Conservation (phyloP, 1,140 invertebrate species). For the Dendrolimus kikuchii region DNA sequence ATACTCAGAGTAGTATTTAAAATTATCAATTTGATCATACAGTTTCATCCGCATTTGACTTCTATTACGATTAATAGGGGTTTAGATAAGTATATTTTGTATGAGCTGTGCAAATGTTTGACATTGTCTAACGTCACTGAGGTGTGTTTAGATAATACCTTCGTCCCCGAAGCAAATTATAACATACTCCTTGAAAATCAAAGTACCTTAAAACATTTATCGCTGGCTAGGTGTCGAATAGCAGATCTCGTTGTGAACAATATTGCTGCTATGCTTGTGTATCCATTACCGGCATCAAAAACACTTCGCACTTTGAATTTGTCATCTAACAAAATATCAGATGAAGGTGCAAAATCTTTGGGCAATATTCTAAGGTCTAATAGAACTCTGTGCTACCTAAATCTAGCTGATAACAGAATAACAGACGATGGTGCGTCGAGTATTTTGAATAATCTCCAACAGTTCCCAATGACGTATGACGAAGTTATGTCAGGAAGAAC, state of each 20-base stretch:
- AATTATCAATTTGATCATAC: constrained; percentile 29
- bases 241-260: constrained; percentile 30
- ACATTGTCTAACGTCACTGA: constrained; percentile 32
- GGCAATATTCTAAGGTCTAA: constrained; percentile 37
- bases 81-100: constrained; percentile 21
- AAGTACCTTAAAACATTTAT: constrained; percentile 27
- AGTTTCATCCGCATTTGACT: constrained; percentile 25
- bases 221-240: constrained; percentile 39
- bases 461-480: constrained; percentile 27
- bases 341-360: constrained; percentile 32
- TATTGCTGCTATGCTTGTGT: constrained; percentile 22
- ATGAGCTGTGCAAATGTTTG: constrained; percentile 36
- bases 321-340: constrained; percentile 44
- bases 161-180: constrained; percentile 36
- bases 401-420: constrained; percentile 39
- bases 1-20: constrained; percentile 32
- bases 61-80: constrained; percentile 31
- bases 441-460: constrained; percentile 26
- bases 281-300: constrained; percentile 34
- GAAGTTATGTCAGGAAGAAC: constrained; percentile 25
- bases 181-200: constrained; percentile 27
- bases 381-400: constrained; percentile 37
- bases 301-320: constrained; percentile 35
- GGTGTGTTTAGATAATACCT: constrained; percentile 33
- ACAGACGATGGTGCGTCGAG: constrained; percentile 34